Conservation (phyloP, 2,113 vertebrate genomes). For the Ia io region DNA sequence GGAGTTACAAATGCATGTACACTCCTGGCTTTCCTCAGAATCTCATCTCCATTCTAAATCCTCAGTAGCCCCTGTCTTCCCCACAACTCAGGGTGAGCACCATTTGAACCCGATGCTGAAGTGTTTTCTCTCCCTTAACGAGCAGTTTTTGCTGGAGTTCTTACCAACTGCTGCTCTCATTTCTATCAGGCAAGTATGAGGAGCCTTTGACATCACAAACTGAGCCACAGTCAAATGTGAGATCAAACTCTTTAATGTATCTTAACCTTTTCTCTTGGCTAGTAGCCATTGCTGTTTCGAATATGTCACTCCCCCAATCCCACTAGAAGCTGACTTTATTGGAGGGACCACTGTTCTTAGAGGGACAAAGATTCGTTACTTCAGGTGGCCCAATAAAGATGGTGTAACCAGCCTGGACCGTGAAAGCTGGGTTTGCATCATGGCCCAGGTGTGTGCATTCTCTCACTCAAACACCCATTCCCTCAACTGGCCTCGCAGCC, state of each 20-base stretch:
- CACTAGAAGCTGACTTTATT: background rate
- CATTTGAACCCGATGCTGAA: background rate
- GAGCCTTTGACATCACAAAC: background rate
- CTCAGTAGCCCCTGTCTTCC: background rate
- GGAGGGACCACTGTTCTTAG: background rate
- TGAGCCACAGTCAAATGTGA: background rate
- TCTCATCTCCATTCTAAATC: background rate
- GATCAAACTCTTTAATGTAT: background rate
- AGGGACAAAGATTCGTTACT: background rate
- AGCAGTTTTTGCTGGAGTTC: background rate
- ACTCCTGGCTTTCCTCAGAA: conserved; percentile 13
- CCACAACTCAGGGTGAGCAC: background rate
- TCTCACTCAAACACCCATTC: background rate
- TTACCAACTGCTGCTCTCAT: background rate
- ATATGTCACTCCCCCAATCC: background rate
- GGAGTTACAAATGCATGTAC: background rate
- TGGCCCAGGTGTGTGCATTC: background rate
- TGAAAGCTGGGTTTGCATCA: background rate
- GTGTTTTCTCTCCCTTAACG: background rate
- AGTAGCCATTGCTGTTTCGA: conserved; percentile 16
- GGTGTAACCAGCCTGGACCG: background rate
- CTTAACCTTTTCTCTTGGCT: conserved; percentile 3
- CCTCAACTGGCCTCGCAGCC: background rate
- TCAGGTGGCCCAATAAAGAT: background rate
- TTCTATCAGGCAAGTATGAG: background rate